Evolutionary conservation across 2,797 vertebrate species (phyloP).

Genomic region (Podarcis siculus): DNA sequence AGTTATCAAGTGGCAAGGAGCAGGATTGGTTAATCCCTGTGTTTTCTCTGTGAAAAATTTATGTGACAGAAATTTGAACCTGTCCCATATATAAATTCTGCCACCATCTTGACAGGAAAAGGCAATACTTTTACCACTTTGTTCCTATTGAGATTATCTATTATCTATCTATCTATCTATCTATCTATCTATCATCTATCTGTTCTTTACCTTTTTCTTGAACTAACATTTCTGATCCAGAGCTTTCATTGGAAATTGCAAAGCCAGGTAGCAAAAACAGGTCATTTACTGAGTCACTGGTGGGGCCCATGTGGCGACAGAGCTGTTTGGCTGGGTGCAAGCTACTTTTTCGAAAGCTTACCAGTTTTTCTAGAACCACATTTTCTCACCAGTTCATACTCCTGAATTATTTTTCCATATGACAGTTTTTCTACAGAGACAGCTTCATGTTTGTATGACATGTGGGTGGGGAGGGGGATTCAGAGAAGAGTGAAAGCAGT

Average conservation of each 20-base stretch:
- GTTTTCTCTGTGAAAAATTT: too few relatives aligned
- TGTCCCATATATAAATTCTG: neutral
- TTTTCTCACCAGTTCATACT: neutral
- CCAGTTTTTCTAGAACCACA: neutral
- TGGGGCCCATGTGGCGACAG: neutral
- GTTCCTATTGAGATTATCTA: neutral
- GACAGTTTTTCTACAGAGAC: neutral
- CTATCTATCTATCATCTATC: too few relatives aligned
- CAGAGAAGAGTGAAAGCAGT: too few relatives aligned
- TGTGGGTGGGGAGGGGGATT: too few relatives aligned
- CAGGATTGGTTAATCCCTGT: neutral
- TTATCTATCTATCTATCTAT: too few relatives aligned
- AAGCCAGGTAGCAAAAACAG: neutral
- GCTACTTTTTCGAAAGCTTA: neutral
- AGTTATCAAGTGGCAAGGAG: neutral
- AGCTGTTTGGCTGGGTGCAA: neutral
- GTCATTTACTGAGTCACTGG: neutral
- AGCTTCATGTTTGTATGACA: neutral
- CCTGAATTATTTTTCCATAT: neutral
- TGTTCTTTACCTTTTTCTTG: neutral
- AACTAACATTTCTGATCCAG: neutral
- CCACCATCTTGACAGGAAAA: neutral
- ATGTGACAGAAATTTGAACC: too few relatives aligned
- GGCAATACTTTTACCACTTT: neutral
- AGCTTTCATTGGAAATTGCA: neutral